Base-by-base conservation (phyloP, 2,888 invertebrate species). In the Drosophila suboccidentalis region DNA sequence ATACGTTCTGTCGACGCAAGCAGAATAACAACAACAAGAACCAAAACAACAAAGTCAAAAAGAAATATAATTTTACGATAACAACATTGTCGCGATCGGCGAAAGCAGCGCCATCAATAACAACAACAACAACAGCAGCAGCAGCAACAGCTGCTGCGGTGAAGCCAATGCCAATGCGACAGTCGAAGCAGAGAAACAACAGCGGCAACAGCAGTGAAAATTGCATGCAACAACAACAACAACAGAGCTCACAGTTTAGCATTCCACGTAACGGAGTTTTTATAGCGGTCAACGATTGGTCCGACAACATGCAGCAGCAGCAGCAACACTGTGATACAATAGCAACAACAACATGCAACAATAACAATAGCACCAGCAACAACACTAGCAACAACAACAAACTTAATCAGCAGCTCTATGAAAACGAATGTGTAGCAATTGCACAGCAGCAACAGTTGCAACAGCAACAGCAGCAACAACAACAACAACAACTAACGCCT, bases 201-300 rank as follows among this genome's bases (percentile, higher is more conserved):
- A 62, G 22, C 55, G 49, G 43, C 53, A 59, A 41, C 61, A 22
- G 54, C 49, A 66, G 47, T 36, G 53, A 32, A 54, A 44, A 76
- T 19, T 57, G 72, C 62, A 15, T 57, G 51, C 65, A 53, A 38
- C 39, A 10, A 58, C 34, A 51, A 3, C 54, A 57, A 39, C 39
- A 44, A 22, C 44, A 19, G 26, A 22, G 59, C 43, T 65, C 81
- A 51, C 89, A 90, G 64, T 91, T 91, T 62, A 92, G 91, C 65
- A 89, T 92, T 74, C 91, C 91, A 47, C 90, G 92, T 11, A 94
- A 94, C 53, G 94, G 95, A 29, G 94, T 95, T 11, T 94, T 95
- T 92, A 94, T 95, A 75, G 95, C 95, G 1, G 95, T 95, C 1
- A 94, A 94, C n/a, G 95, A 95, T 81, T 95, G 95, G 95, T 75